A percentile compares a stretch with the other conserved stretches of the same genome.
Evolutionary conservation across 2,888 invertebrate genomes (phyloP).

Genomic region (Venusia cambrica): DNA sequence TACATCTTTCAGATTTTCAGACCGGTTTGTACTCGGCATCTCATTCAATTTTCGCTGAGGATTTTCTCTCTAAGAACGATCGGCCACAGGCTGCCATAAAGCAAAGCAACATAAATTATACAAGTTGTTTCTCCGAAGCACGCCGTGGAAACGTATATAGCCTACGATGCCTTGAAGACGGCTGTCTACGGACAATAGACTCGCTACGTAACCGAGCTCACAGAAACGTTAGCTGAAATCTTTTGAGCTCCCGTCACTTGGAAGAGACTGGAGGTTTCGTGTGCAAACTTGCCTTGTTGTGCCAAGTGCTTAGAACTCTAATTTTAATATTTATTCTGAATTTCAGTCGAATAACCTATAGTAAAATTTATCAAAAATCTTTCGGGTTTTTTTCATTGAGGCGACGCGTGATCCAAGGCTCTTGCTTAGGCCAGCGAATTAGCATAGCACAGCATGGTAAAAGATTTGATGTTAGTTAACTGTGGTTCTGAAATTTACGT

Average conservation of each 20-base stretch:
- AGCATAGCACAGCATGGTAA: conserved; percentile 3
- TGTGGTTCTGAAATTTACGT: conserved; percentile 21
- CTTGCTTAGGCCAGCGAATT: too few species aligned
- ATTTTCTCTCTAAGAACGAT: too few species aligned
- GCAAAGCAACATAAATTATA: conserved; percentile 34
- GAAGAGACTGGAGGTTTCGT: conserved; percentile 49
- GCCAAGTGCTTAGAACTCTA: conserved; percentile 43
- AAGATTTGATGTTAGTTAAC: conserved; percentile 13
- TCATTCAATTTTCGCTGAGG: too few species aligned
- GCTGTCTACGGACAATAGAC: conserved; percentile 56
- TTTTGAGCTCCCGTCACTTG: conserved; percentile 58
- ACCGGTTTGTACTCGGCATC: too few species aligned
- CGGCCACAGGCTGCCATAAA: conserved; percentile 30
- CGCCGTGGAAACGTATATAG: conserved; percentile 39
- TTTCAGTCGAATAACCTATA: conserved; percentile 6
- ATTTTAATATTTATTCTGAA: conserved; percentile 35
- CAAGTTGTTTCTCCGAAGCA: conserved; percentile 32
- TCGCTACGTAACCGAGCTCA: conserved; percentile 48
- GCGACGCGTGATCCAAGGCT: too few species aligned
- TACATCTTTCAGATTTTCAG: not conserved
- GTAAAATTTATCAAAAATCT: not conserved
- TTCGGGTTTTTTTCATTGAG: too few species aligned
- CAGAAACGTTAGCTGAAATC: conserved; percentile 46
- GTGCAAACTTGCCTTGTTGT: conserved; percentile 44
- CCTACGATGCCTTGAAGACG: conserved; percentile 43